phyloP scores from a whole-genome alignment of 2,888 invertebrate species.

The Cosmorhoe ocellata region DNA sequence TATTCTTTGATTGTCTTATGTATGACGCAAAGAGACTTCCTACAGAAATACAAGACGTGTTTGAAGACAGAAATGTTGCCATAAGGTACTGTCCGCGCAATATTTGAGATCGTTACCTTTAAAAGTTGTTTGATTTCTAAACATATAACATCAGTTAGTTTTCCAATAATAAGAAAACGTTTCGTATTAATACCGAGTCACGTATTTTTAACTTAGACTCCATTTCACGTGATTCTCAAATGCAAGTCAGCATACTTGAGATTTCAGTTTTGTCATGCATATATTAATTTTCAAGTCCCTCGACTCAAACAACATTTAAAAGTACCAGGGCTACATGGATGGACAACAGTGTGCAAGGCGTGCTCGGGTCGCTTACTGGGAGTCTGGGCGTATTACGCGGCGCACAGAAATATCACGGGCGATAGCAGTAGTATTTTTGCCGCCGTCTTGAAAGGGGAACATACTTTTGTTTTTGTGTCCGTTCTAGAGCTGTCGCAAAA shows the following conservation, averaged over 20 bases:
- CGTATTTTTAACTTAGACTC: too few relatives aligned
- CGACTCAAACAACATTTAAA: slow-evolving; percentile 36
- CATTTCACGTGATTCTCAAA: too few relatives aligned
- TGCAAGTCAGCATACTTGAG: too few relatives aligned
- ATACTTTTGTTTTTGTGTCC: slow-evolving; percentile 85
- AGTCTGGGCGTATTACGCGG: slow-evolving; percentile 78
- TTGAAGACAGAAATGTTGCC: slow-evolving; percentile 35
- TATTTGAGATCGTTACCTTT: slow-evolving; percentile 25
- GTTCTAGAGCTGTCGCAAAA: slow-evolving; percentile 81
- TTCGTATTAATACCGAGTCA: too few relatives aligned
- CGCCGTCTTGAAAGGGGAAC: slow-evolving; percentile 89
- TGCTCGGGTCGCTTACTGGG: slow-evolving; percentile 75
- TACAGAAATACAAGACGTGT: background rate
- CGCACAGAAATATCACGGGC: slow-evolving; percentile 90
- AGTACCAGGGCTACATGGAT: slow-evolving; percentile 32
- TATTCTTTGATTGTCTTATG: too few relatives aligned
- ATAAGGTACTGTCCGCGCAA: slow-evolving; percentile 47
- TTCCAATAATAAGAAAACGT: too few relatives aligned
- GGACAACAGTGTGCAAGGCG: slow-evolving; percentile 63
- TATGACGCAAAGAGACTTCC: too few relatives aligned
- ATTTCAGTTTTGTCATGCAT: slow-evolving; percentile 14
- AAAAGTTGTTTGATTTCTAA: slow-evolving; percentile 27
- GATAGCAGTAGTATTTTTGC: slow-evolving; percentile 88
- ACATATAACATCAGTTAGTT: too few relatives aligned
- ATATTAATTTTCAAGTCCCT: background rate